Evolutionary conservation across 2,113 vertebrate species (phyloP).

Genomic region (Rhadina sibilatrix): DNA sequence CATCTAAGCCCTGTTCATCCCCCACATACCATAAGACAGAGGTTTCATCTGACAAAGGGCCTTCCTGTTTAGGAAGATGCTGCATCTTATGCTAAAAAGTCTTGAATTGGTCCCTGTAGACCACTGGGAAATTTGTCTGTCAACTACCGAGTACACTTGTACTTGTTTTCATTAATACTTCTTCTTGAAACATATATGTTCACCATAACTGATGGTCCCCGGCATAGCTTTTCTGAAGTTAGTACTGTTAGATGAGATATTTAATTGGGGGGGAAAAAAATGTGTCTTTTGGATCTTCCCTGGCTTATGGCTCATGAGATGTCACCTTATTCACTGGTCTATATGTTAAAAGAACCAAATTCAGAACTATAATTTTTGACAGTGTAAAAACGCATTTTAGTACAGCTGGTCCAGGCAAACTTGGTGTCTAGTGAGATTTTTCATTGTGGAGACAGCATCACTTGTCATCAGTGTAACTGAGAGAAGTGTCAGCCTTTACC

Average conservation of each 20-base stretch:
- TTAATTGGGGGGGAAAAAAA: neutral
- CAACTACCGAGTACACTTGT: neutral
- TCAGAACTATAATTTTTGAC: neutral
- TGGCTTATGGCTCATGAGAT: neutral
- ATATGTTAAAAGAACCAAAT: neutral
- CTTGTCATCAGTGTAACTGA: neutral
- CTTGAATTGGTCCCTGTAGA: neutral
- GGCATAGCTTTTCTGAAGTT: neutral
- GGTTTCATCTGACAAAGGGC: neutral
- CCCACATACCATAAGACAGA: neutral
- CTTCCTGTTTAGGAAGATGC: neutral
- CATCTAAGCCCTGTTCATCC: neutral
- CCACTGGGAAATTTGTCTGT: neutral
- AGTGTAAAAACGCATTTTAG: neutral
- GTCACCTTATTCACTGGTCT: neutral
- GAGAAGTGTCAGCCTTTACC: neutral
- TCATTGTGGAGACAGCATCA: neutral
- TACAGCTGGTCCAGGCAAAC: neutral
- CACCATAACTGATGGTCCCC: neutral
- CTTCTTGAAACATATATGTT: neutral
- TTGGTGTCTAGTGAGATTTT: neutral
- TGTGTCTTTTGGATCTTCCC: neutral
- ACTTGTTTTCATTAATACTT: neutral
- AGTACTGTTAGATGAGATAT: neutral
- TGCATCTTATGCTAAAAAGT: neutral